Evolutionary conservation across 2,888 invertebrate species (phyloP).

Genomic region (Osmoderma eremita): DNA sequence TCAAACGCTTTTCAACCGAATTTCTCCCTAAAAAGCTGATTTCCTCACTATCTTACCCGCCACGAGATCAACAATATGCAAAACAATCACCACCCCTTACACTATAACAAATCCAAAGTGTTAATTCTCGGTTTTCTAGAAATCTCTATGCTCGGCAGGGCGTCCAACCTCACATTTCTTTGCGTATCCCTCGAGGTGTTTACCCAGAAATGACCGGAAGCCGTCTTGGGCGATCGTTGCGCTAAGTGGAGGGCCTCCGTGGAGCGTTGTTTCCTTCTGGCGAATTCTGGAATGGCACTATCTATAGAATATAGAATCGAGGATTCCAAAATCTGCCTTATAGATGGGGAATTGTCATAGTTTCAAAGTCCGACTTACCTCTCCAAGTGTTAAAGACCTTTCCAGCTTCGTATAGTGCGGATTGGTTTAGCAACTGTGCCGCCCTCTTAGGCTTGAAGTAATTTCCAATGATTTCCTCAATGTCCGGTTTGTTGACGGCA

Average conservation of each 20-base stretch:
- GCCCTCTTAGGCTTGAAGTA: slow-evolving; percentile 79
- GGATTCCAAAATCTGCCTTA: not conserved
- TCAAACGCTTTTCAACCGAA: too few species aligned
- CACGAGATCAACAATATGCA: too few species aligned
- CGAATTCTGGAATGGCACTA: slow-evolving; percentile 44
- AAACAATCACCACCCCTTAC: too few species aligned
- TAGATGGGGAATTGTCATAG: not conserved
- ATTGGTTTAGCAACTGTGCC: slow-evolving; percentile 69
- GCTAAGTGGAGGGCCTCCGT: slow-evolving; percentile 51
- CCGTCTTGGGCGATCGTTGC: slow-evolving; percentile 35
- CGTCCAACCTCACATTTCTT: slow-evolving; percentile 59
- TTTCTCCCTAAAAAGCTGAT: not conserved
- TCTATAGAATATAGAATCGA: slow-evolving; percentile 31
- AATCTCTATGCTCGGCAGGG: slow-evolving; percentile 60
- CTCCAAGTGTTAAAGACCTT: slow-evolving; percentile 68
- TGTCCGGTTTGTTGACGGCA: slow-evolving; percentile 59
- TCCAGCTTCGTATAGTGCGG: slow-evolving; percentile 66
- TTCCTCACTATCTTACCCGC: not conserved
- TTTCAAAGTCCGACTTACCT: slow-evolving; percentile 59
- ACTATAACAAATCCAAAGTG: slow-evolving; percentile 53
- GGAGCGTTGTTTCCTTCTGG: slow-evolving; percentile 55
- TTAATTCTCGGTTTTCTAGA: slow-evolving; percentile 52
- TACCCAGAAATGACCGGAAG: slow-evolving; percentile 31
- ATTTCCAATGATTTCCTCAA: slow-evolving; percentile 73
- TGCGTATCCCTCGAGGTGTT: slow-evolving; percentile 46